phyloP scores from a whole-genome alignment of 2,113 vertebrate genomes.

The Kryptolebias marmoratus region DNA sequence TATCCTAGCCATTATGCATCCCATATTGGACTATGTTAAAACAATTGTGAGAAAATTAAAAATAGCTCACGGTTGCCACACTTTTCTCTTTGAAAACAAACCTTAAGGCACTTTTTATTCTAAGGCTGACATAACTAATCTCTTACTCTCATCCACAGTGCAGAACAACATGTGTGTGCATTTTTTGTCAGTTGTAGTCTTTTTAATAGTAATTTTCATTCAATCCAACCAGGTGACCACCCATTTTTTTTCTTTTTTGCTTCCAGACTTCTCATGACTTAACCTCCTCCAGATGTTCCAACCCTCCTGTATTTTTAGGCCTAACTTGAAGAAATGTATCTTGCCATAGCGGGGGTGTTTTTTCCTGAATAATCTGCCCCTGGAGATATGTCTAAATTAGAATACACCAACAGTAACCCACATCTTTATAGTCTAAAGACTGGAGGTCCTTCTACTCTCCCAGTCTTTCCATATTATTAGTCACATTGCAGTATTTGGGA shows the following conservation, averaged over 20 bases:
- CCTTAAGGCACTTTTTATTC: too few species aligned
- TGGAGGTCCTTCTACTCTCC: constrained; percentile 44
- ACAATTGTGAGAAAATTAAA: too few species aligned
- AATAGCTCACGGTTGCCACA: too few species aligned
- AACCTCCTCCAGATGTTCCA: constrained; percentile 49
- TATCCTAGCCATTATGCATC: too few species aligned
- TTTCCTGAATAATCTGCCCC: constrained; percentile 64
- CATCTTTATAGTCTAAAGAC: constrained; percentile 63
- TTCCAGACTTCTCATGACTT: constrained; percentile 14
- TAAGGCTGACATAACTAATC: too few species aligned
- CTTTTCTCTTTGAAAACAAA: too few species aligned
- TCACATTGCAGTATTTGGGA: constrained; percentile 36
- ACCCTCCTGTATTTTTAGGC: constrained; percentile 57
- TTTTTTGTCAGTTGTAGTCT: too few species aligned
- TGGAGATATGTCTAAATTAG: constrained; percentile 71
- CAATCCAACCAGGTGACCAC: constrained; percentile 22
- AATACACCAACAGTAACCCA: constrained; percentile 68
- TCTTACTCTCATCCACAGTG: too few species aligned
- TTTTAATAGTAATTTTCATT: too few species aligned
- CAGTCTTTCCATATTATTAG: constrained; percentile 28
- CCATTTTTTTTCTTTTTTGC: constrained; percentile 5
- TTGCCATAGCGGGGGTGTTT: constrained; percentile 52
- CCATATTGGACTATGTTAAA: too few species aligned
- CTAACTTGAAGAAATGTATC: constrained; percentile 48
- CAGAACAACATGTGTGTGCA: too few species aligned